A percentile compares a stretch with the other conserved stretches of the same genome.
These are phyloP conservation scores for Drosophila rufa DNA, from an alignment of 1,140 invertebrate genomes.

Conservation along the genomic window DNA sequence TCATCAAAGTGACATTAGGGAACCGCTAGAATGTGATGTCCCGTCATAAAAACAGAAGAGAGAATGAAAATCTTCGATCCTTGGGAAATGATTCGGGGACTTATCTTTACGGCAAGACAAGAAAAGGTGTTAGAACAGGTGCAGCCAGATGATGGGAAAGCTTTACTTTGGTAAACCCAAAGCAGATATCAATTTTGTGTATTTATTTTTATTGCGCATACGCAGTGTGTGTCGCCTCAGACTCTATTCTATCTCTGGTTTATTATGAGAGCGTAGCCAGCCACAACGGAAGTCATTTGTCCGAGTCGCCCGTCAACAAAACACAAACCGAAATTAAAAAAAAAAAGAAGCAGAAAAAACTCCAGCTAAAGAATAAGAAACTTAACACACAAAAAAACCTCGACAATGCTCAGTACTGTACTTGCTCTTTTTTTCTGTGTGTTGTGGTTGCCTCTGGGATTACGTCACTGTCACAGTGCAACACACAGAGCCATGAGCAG, in stretches of 20 bases:
- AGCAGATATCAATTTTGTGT: constrained; percentile 36
- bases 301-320: constrained; percentile 41
- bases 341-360: constrained; percentile 17
- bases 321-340: constrained; percentile 41
- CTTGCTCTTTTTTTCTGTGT: constrained; percentile 29
- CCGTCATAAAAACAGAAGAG: constrained; percentile 37
- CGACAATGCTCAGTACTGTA: constrained; percentile 44
- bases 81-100: constrained; percentile 8
- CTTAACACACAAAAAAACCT: constrained; percentile 23
- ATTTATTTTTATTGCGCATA: constrained; percentile 57
- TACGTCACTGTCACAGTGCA: constrained; percentile 67
- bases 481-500: background rate
- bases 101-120: constrained; percentile 13
- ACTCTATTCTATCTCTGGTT: constrained; percentile 28
- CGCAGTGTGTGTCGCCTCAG: constrained; percentile 29
- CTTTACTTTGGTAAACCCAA: background rate
- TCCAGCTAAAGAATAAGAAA: constrained; percentile 29
- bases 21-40: constrained; percentile 55
- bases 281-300: constrained; percentile 78
- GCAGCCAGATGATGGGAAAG: constrained; percentile 19
- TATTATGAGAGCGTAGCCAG: constrained; percentile 54
- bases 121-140: constrained; percentile 46
- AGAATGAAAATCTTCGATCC: constrained; percentile 21
- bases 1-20: constrained; percentile 63
- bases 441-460: constrained; percentile 41